Evolutionary conservation across 2,888 invertebrate genomes (phyloP).

Genomic region (Drosophila maculinotata): DNA sequence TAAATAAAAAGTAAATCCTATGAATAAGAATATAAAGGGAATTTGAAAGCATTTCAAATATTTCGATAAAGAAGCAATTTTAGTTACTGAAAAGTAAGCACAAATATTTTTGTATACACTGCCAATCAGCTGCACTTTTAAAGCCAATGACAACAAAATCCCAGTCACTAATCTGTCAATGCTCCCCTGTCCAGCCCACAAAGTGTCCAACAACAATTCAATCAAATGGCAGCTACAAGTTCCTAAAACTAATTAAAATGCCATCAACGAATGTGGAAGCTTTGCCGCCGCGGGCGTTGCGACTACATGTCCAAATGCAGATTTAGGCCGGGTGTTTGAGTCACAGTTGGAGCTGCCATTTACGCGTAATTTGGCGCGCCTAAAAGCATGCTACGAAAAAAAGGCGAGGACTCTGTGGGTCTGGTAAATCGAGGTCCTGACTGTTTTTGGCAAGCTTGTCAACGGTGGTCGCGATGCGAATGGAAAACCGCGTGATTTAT

Average conservation of each 20-base stretch:
- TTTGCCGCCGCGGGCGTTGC: constrained; percentile 55
- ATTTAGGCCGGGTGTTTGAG: constrained; percentile 7
- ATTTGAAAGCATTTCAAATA: constrained; percentile 8
- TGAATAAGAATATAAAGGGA: not conserved
- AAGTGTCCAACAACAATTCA: constrained; percentile 62
- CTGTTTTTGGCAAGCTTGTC: constrained; percentile 69
- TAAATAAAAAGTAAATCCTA: not conserved
- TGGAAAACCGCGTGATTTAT: constrained; percentile 79
- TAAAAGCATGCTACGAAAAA: constrained; percentile 57
- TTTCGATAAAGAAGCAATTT: not conserved
- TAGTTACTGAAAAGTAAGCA: not conserved
- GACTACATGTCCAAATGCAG: constrained; percentile 20
- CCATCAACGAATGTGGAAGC: constrained; percentile 66
- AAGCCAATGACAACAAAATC: constrained; percentile 14
- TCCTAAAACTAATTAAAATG: constrained; percentile 80
- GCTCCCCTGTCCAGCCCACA: constrained; percentile 1
- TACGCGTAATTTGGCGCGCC: constrained; percentile 80
- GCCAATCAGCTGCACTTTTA: constrained; percentile 21
- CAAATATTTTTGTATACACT: not conserved
- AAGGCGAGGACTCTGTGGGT: constrained; percentile 1
- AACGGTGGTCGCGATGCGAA: constrained; percentile 58
- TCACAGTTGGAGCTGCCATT: constrained; percentile 71
- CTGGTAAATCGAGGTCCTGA: not conserved
- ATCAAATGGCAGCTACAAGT: constrained; percentile 73
- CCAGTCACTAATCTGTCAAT: constrained; percentile 36